Base-by-base conservation (phyloP, 2,888 invertebrate species). In the Pantelozetes paolii region DNA sequence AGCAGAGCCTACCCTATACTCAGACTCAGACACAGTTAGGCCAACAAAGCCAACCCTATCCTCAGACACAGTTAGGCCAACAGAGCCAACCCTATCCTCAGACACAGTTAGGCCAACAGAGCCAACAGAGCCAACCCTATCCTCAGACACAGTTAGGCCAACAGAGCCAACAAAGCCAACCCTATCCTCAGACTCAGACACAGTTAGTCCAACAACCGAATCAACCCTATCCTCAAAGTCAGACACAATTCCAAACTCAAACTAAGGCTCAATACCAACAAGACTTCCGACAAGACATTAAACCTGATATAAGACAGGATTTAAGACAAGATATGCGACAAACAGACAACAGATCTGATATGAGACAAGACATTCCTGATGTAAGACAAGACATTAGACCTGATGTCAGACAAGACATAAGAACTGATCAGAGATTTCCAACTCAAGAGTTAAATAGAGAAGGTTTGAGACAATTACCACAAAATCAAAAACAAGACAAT, bases 381-480 rank as follows among this genome's bases (percentile, higher is more conserved):
- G 69, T 54, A 23, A 20, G 20, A 20, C 20, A 50, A 50, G 26
- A 23, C 26, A 30, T 50, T 5, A 74, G 74, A 26, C 64, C 73
- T 45, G 48, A 69, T 13, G n/a, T 48, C 64, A 71, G 26, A n/a
- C 74, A 30, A 74, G 74, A 74, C 32, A 76, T 64, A 74, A 78
- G 71, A 30, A 30, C 15, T 32, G 20, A 74, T 42, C 77, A 71
- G 74, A 78, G 71, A 32, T 72, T 20, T 74, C 48, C 50, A 1
- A 62, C 71, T 1, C 73, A 74, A 32, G 36, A 67, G 18, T 57
- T 69, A 2, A 20, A 45, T 74, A 73, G 13, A 18, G 48, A 40
- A 45, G 50, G 59, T 42, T 23, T n/a, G n/a, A 71, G 50, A 64
- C 57, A 72, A 74, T 15, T 28, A 28, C 23, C 28, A 57, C 57